phyloP scores from a whole-genome alignment of 2,113 vertebrate species.

The Pseudopipra pipra region DNA sequence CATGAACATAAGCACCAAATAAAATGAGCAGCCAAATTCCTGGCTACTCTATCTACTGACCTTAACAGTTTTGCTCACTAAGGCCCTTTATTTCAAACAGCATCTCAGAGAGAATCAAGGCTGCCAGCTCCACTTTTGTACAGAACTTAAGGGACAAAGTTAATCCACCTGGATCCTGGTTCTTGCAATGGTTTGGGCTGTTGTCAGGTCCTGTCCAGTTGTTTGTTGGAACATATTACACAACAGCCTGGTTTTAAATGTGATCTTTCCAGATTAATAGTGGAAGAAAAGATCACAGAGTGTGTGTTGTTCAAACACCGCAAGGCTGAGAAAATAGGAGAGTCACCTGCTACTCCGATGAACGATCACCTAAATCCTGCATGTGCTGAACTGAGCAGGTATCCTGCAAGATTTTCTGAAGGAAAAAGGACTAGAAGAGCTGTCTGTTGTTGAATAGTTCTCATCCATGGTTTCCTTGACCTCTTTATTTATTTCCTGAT shows the following conservation, averaged over 20 bases:
- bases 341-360: neutral
- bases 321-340: neutral
- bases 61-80: conserved; percentile 30
- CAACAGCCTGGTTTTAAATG: neutral
- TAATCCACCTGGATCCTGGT: conserved; percentile 12
- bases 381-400: neutral
- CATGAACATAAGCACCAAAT: conserved; percentile 33
- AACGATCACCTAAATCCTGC: neutral
- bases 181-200: neutral
- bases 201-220: neutral
- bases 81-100: conserved; percentile 41
- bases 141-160: neutral
- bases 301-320: neutral
- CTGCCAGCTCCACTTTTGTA: conserved; percentile 6
- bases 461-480: neutral
- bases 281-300: neutral
- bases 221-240: conserved; percentile 2
- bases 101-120: neutral
- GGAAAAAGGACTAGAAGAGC: neutral
- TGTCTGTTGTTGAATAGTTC: neutral
- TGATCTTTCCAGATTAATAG: neutral
- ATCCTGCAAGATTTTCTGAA: neutral
- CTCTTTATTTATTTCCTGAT: neutral
- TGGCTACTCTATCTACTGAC: conserved; percentile 1
- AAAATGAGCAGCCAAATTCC: conserved; percentile 54